phyloP scores from a whole-genome alignment of 2,888 invertebrate species.

The Xestia ashworthii region DNA sequence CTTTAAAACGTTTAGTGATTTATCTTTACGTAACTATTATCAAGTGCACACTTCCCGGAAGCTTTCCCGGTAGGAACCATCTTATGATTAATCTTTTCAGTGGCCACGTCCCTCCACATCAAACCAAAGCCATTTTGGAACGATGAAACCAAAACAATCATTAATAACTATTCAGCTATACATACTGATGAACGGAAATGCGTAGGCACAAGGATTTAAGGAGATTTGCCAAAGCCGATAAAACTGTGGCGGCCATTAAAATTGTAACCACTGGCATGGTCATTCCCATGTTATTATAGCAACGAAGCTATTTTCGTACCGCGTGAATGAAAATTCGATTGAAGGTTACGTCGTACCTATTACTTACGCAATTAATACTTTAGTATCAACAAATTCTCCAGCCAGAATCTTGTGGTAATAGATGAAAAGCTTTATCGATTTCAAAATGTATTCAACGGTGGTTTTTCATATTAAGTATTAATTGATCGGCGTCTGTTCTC shows the following conservation, averaged over 20 bases:
- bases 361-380: slow-evolving; percentile 48
- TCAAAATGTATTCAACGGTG: slow-evolving; percentile 27
- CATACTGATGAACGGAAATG: slow-evolving; percentile 65
- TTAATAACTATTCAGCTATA: slow-evolving; percentile 56
- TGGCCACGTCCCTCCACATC: not conserved
- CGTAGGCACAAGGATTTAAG: slow-evolving; percentile 70
- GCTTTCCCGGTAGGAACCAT: not conserved
- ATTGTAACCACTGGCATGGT: slow-evolving; percentile 45
- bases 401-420: slow-evolving; percentile 21
- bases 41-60: not conserved
- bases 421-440: slow-evolving; percentile 22
- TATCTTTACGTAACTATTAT: not conserved
- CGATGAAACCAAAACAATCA: slow-evolving; percentile 42
- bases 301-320: slow-evolving; percentile 50
- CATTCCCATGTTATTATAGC: slow-evolving; percentile 50
- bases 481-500: slow-evolving; percentile 5
- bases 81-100: not conserved
- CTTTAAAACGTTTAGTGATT: no score
- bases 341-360: slow-evolving; percentile 54
- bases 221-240: slow-evolving; percentile 70
- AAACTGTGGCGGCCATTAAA: slow-evolving; percentile 61
- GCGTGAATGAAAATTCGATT: slow-evolving; percentile 61
- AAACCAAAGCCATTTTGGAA: slow-evolving; percentile 7
- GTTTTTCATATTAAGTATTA: slow-evolving; percentile 10
- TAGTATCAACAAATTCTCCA: slow-evolving; percentile 41